Evolutionary conservation across 2,797 vertebrate species (phyloP).

Genomic region (Esox lucius): DNA sequence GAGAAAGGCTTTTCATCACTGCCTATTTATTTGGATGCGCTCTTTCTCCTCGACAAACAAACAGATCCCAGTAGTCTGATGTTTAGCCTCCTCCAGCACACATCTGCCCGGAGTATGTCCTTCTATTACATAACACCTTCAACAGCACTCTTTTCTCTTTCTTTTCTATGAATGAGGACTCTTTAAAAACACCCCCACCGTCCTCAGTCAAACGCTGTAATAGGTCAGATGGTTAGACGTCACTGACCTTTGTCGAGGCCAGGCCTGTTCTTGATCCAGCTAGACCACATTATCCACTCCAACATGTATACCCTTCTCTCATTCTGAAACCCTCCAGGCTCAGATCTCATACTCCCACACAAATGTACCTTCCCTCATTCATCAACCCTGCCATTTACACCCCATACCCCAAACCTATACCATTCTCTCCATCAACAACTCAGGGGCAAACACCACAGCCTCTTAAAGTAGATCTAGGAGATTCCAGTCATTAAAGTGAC

Average conservation of each 20-base stretch:
- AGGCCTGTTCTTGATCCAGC: slow-evolving; percentile 53
- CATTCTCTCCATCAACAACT: slow-evolving; percentile 50
- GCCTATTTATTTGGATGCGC: slow-evolving; percentile 71
- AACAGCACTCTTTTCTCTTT: slow-evolving; percentile 60
- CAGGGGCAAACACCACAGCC: neutral
- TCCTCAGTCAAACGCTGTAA: slow-evolving; percentile 23
- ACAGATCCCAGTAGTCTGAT: slow-evolving; percentile 68
- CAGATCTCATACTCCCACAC: slow-evolving; percentile 14
- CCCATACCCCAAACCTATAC: neutral
- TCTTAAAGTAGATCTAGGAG: slow-evolving; percentile 19
- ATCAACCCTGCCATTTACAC: too few species aligned
- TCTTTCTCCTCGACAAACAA: slow-evolving; percentile 70
- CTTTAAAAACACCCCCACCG: slow-evolving; percentile 25
- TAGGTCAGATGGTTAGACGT: slow-evolving; percentile 29
- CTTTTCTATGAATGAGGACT: slow-evolving; percentile 41
- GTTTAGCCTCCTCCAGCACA: slow-evolving; percentile 47
- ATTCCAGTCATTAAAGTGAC: neutral
- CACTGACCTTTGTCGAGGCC: slow-evolving; percentile 20
- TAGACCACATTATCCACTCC: slow-evolving; percentile 36
- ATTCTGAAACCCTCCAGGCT: neutral
- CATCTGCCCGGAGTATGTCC: slow-evolving; percentile 64
- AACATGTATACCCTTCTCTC: slow-evolving; percentile 44
- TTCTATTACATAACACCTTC: slow-evolving; percentile 63
- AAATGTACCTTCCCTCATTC: too few species aligned
- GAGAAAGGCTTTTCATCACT: slow-evolving; percentile 50